Evolutionary conservation across 92 coral and sea anemone genomes (phyloP), one percentile per base, ranked within the genome.

Genomic region (Desmophyllum pertusum): DNA sequence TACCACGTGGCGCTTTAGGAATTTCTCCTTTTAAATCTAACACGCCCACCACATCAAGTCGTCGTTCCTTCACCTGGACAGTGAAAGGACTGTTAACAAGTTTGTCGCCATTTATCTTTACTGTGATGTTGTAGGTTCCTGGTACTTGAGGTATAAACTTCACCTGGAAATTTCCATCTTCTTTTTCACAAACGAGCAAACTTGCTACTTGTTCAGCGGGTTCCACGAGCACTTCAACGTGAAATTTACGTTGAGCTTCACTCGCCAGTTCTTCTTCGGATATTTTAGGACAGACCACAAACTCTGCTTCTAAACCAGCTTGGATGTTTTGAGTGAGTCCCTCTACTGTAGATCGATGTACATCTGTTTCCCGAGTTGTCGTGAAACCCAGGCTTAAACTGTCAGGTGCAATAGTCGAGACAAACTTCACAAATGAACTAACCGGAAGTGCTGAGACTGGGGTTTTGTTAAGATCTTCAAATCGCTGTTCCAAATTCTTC

Each of bases 241-340:
- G 79, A 50, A 75, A 30, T 51, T 33, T 33, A 3, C 23, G 27
- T 76, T 59, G 30, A 59, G 29, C 68, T 36, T 76, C 50, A 10
- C 35, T 55, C 46, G 15, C 23, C 6, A 53, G 67, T n/a, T 55
- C 63, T n/a, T n/a, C n/a, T 55, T 55, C 63, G 18, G 63, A 43
- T 3, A 43, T 43, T 55, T 76, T 51, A 10, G 80, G 68, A 53
- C 68, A 53, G 36, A 76, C 65, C 35, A 53, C 33, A 19, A 76
- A 55, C n/a, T 53, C 48, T 53, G 46, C 80, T 53, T 76, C 50
- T 30, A 76, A 64, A 36, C 80, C 80, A 76, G 80, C 68, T 38
- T 76, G 80, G 43, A 76, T 18, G 36, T 76, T 55, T 53, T 53
- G 48, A 76, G 50, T 55, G 33, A 53, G 68, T 7, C 68, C 80